Conservation (phyloP, 2,113 vertebrate species). For the Tetrao urogallus region DNA sequence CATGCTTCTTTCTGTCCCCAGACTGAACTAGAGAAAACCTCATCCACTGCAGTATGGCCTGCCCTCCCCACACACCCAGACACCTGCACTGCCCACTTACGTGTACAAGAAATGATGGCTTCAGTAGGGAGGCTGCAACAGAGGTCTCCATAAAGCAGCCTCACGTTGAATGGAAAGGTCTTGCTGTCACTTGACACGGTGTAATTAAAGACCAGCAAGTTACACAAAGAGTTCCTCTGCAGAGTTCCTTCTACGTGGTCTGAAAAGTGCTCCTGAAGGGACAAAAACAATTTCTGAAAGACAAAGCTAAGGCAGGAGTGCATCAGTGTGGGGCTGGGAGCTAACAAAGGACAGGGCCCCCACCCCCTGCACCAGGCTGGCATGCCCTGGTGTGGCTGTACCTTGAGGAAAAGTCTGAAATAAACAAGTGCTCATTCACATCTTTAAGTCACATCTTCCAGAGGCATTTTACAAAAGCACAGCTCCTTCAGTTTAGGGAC, state of each 20-base stretch:
- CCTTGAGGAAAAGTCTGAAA: neutral
- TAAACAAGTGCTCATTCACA: neutral
- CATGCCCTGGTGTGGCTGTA: neutral
- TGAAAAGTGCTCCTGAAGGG: conserved; percentile 47
- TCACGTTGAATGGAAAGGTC: conserved; percentile 12
- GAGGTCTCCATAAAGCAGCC: conserved; percentile 64
- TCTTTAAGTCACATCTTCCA: neutral
- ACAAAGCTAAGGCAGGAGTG: neutral
- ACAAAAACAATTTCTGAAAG: neutral
- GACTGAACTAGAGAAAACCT: neutral
- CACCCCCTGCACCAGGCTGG: neutral
- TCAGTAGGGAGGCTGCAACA: conserved; percentile 67
- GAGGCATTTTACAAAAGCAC: neutral
- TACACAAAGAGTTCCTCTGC: conserved; percentile 73
- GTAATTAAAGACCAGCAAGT: conserved; percentile 73
- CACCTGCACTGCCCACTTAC: neutral
- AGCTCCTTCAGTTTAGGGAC: neutral
- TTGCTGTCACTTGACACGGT: neutral
- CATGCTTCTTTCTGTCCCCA: neutral
- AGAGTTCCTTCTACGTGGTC: conserved; percentile 44
- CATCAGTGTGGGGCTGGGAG: fast-evolving
- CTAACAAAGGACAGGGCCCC: fast-evolving
- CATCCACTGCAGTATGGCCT: fast-evolving
- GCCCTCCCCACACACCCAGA: neutral
- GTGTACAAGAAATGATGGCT: neutral